A percentile compares a stretch with the other conserved stretches of the same genome.
These are phyloP conservation scores for Pyrocephalus nanus DNA, from an alignment of 2,797 vertebrate species.

Conservation along the genomic window DNA sequence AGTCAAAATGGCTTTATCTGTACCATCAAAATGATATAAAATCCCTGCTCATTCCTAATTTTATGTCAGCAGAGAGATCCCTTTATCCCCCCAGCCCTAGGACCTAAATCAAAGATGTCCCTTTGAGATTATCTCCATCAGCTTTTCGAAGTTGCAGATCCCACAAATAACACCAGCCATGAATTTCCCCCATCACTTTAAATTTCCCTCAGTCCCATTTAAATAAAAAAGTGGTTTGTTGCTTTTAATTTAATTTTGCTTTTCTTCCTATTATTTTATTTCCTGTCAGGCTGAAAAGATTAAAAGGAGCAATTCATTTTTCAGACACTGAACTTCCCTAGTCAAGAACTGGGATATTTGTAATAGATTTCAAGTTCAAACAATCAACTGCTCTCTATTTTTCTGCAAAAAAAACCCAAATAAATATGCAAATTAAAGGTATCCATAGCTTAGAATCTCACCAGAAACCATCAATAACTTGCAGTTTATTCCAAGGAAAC, in stretches of 20 bases:
- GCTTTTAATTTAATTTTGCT: background rate
- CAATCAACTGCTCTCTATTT: background rate
- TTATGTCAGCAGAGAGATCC: background rate
- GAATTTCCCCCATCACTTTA: background rate
- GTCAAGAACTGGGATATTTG: background rate
- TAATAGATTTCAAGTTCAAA: background rate
- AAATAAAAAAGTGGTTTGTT: background rate
- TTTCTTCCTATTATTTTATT: too few relatives aligned
- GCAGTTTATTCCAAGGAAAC: background rate
- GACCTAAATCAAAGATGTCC: background rate
- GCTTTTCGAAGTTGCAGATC: background rate
- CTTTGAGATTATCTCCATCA: background rate
- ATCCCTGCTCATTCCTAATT: background rate
- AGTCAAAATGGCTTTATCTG: background rate
- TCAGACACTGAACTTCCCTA: background rate
- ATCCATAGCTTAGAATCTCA: background rate
- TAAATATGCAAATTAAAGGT: constrained; percentile 20
- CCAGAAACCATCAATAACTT: background rate
- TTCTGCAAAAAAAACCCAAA: background rate
- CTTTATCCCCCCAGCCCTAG: background rate
- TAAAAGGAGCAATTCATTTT: background rate
- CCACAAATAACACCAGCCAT: background rate
- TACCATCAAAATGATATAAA: background rate
- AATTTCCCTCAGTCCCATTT: background rate
- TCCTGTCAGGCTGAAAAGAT: background rate